Percentiles rank a stretch among this genome's conserved stretches.
phyloP scores from a whole-genome alignment of 1,140 invertebrate species.

The Trichogramma pretiosum region DNA sequence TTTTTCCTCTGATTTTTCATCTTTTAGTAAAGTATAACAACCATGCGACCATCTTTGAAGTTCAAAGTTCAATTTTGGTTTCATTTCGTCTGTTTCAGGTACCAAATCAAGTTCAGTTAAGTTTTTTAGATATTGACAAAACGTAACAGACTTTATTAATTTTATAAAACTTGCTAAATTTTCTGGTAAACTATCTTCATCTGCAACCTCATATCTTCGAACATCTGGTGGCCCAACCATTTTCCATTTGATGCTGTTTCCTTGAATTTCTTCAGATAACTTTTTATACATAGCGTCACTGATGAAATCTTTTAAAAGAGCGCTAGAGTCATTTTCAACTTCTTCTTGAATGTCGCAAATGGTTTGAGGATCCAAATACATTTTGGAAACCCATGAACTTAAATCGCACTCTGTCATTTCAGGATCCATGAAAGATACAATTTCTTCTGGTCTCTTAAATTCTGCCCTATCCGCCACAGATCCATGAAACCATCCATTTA shows the following conservation, averaged over 20 bases:
- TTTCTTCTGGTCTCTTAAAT: constrained; percentile 13
- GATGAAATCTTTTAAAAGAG: constrained; percentile 49
- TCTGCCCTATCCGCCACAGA: constrained; percentile 22
- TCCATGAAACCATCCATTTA: constrained; percentile 72
- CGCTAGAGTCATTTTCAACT: constrained; percentile 51
- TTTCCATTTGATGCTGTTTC: constrained; percentile 49
- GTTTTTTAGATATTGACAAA: constrained; percentile 51
- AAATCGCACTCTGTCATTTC: constrained; percentile 29
- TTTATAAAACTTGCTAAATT: constrained; percentile 38
- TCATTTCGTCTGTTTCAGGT: constrained; percentile 22
- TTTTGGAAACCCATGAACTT: constrained; percentile 41
- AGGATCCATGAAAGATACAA: constrained; percentile 21
- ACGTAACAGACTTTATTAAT: constrained; percentile 47
- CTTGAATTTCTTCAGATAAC: constrained; percentile 41
- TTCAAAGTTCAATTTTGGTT: constrained; percentile 48
- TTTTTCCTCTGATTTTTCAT: neutral
- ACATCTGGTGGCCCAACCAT: constrained; percentile 53
- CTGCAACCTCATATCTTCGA: constrained; percentile 52
- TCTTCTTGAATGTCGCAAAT: constrained; percentile 47
- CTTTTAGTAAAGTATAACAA: constrained; percentile 45
- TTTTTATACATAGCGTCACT: constrained; percentile 40
- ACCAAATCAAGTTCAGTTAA: constrained; percentile 57
- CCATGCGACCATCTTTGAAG: constrained; percentile 59
- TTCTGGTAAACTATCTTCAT: constrained; percentile 38
- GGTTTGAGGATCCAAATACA: constrained; percentile 43